A percentile compares a stretch with the other conserved stretches of the same genome.
Conservation (phyloP, 2,797 vertebrate genomes). For the Dromococcyx pavoninus region DNA sequence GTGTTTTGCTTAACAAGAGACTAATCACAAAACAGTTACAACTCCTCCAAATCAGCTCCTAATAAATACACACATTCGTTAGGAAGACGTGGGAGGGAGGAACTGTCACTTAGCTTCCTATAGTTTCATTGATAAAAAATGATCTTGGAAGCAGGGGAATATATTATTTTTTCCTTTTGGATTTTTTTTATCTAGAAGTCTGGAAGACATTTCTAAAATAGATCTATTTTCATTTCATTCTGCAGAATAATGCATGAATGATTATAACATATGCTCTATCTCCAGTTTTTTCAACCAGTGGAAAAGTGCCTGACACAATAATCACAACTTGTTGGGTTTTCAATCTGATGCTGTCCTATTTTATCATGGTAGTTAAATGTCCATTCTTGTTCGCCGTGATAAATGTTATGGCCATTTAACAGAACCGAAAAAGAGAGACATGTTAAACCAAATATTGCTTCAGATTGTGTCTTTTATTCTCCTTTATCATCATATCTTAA, state of each 20-base stretch:
- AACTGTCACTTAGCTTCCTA: slow-evolving; percentile 59
- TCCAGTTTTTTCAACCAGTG: slow-evolving; percentile 76
- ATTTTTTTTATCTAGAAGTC: slow-evolving; percentile 60
- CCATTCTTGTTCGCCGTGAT: slow-evolving; percentile 84
- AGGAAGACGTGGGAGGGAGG: slow-evolving; percentile 14
- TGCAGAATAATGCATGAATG: slow-evolving; percentile 83
- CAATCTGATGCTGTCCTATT: slow-evolving; percentile 86
- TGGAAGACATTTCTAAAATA: slow-evolving; percentile 81
- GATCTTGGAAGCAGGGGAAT: slow-evolving; percentile 71
- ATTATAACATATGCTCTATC: slow-evolving; percentile 83
- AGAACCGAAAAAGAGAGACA: slow-evolving; percentile 83
- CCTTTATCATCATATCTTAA: slow-evolving; percentile 93
- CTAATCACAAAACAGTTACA: neutral
- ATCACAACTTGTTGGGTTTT: slow-evolving; percentile 86
- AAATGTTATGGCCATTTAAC: slow-evolving; percentile 87
- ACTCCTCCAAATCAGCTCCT: slow-evolving; percentile 29
- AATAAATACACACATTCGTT: slow-evolving; percentile 49
- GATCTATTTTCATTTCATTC: slow-evolving; percentile 84
- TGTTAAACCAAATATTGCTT: slow-evolving; percentile 89
- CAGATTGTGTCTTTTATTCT: slow-evolving; percentile 87
- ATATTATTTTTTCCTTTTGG: slow-evolving; percentile 73
- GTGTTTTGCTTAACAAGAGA: slow-evolving; percentile 26
- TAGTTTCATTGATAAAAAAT: slow-evolving; percentile 80
- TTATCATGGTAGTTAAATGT: slow-evolving; percentile 85
- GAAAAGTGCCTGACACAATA: slow-evolving; percentile 85